Conservation (phyloP, 2,797 vertebrate species). For the Ptychobarbus kaznakovi region DNA sequence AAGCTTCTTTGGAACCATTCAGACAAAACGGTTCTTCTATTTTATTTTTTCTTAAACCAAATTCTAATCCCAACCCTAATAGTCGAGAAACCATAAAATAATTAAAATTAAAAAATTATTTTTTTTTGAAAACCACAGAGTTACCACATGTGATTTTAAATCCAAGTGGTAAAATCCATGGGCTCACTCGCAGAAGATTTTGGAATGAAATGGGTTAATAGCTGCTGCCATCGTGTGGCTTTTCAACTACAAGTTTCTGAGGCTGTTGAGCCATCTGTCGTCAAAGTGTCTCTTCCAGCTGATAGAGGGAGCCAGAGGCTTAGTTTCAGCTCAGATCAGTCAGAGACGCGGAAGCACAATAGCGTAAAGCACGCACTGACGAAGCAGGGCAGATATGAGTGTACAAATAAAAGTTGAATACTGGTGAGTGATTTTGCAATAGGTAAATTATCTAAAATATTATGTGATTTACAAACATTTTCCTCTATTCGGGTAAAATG, state of each 20-base stretch:
- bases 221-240: constrained; percentile 55
- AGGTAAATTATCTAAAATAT: background rate
- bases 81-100: background rate
- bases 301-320: constrained; percentile 32
- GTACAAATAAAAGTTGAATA: constrained; percentile 76
- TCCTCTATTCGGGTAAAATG: background rate
- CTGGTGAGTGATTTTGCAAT: constrained; percentile 68
- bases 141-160: too few relatives aligned
- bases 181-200: background rate
- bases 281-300: background rate
- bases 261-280: background rate
- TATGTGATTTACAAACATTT: background rate
- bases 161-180: background rate
- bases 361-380: background rate
- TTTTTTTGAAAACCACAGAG: too few relatives aligned
- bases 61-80: background rate
- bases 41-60: background rate
- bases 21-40: too few relatives aligned
- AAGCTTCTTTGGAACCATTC: too few relatives aligned
- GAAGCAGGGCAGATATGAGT: constrained; percentile 61
- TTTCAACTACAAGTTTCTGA: background rate
- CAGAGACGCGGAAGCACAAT: background rate
- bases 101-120: too few relatives aligned
- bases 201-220: constrained; percentile 10
- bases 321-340: rapidly evolving